These are phyloP conservation scores for Macrophya annulata DNA, from an alignment of 2,888 invertebrate genomes.

Conservation along the genomic window DNA sequence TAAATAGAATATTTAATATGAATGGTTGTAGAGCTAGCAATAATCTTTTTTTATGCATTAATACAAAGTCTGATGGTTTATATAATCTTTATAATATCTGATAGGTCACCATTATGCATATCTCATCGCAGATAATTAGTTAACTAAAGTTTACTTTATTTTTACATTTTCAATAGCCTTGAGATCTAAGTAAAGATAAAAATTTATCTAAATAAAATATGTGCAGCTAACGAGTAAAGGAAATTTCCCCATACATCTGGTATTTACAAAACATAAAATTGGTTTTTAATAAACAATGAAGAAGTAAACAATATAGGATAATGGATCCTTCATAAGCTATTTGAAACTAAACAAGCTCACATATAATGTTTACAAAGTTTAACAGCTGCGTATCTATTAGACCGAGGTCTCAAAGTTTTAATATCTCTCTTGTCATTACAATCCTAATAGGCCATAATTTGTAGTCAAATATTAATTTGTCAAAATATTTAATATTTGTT, in stretches of 20 bases:
- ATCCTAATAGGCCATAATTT: conserved; percentile 13
- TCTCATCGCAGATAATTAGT: conserved; percentile 27
- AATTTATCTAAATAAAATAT: background rate
- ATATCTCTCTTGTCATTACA: background rate
- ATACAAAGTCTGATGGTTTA: conserved; percentile 52
- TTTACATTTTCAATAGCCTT: conserved; percentile 9
- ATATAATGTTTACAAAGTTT: background rate
- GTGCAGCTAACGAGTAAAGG: background rate
- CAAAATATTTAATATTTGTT: conserved; percentile 8
- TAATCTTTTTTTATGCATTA: conserved; percentile 44
- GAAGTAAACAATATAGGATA: background rate
- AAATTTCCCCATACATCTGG: background rate
- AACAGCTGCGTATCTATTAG: background rate
- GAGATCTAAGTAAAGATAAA: background rate
- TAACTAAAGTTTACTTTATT: conserved; percentile 18
- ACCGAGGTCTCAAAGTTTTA: conserved; percentile 24
- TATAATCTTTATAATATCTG: conserved; percentile 44
- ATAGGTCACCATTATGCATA: conserved; percentile 49
- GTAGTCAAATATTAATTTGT: background rate
- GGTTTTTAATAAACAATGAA: background rate
- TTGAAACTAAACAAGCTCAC: background rate
- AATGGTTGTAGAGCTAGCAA: conserved; percentile 43
- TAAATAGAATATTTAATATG: conserved; percentile 17
- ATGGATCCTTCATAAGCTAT: background rate
- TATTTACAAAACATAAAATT: conserved; percentile 6